phyloP scores from a whole-genome alignment of 1,140 invertebrate species.

The Bombus turneri region DNA sequence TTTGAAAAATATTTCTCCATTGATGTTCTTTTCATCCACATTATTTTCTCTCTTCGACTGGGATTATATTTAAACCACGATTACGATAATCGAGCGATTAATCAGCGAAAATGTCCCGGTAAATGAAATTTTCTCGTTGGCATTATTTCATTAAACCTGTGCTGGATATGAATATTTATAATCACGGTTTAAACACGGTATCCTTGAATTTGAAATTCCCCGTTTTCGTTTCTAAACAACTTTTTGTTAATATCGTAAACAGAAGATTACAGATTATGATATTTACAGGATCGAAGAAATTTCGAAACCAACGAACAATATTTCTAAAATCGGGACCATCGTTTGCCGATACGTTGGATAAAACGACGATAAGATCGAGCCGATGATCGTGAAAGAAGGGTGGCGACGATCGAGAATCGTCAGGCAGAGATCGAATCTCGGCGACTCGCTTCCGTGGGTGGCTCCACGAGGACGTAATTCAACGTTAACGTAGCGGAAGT shows the following conservation, averaged over 20 bases:
- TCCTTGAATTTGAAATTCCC: neutral
- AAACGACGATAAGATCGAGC: neutral
- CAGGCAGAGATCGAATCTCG: neutral
- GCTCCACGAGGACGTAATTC: conserved; percentile 56
- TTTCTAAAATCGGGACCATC: neutral
- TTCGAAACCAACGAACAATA: no score
- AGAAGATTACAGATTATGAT: no score
- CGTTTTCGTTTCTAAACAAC: neutral
- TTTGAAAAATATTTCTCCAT: neutral
- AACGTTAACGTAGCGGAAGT: conserved; percentile 65
- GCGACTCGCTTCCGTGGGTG: conserved; percentile 42
- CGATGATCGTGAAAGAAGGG: neutral
- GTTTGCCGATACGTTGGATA: neutral
- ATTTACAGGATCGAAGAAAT: no score
- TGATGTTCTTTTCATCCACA: no score
- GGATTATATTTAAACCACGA: neutral
- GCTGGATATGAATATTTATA: no score
- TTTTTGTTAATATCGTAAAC: neutral
- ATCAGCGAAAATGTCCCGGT: neutral
- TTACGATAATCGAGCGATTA: conserved; percentile 6
- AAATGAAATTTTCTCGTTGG: no score
- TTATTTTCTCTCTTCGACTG: neutral
- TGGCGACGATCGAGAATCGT: neutral
- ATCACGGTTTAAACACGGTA: no score
- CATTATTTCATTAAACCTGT: neutral